Base-by-base conservation (phyloP, 30 jellyfish, hydroid and myxozoan species). In the Morbakka virulenta region DNA sequence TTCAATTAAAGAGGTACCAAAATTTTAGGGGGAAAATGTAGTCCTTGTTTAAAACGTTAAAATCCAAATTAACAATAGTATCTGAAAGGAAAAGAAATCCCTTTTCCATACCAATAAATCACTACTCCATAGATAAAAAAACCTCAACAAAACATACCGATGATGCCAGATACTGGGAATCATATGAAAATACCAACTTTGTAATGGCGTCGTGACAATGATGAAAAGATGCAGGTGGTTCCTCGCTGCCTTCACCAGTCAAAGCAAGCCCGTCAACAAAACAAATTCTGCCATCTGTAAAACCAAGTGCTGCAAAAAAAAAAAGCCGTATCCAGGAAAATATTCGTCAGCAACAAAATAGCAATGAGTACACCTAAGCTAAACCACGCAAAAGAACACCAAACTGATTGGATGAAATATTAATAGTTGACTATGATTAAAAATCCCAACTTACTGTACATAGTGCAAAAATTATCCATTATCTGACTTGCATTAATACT, bases 301-400 rank as follows among this genome's bases (percentile, higher is more conserved):
- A 89, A 47, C 97, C 97, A 82, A 76, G 69, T 23, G 89, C 97
- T 88, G 61, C 3, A 87, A 73, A 28, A 77, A 1, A 63, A 29
- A 17, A 67, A 79, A 13, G 12, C n/a, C 13, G 27, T 20, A 2
- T 22, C 35, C 17, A 2, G 1, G n/a, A 3, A 34, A 32, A 28
- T 20, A 28, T 67, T 21, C 65, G 0, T 22, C 14, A 14, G 2
- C 4, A 17, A 52, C 2, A 52, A n/a, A 53, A 53, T 32, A 53
- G 21, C 14, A 24, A 62, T 27, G 23, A 62, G 1, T 2, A 27
- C 22, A 17, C 24, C 25, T 50, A 3, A 28, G 17, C 63, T 1
- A 23, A 4, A 6, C 13, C 13, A 64, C 89, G 28, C 17, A 80
- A 47, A 50, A 3, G 28, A 62, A 29, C 67, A 2, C 81, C 72